Conservation (phyloP, 2,888 invertebrate species). For the Calameuta pallipes region DNA sequence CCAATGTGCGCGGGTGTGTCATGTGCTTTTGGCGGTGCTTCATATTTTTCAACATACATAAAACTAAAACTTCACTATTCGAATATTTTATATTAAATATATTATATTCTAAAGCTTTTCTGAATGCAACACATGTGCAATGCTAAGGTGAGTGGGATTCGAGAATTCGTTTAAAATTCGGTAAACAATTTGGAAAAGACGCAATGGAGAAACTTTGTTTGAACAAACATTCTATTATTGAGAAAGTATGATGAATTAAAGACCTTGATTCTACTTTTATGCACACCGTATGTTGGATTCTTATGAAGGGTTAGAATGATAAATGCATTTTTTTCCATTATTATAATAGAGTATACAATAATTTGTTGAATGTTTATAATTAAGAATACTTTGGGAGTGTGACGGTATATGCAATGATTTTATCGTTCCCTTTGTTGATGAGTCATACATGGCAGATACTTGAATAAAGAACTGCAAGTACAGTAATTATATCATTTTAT, state of each 20-base stretch:
- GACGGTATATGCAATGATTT: not conserved
- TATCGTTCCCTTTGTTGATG: not conserved
- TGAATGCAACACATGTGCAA: not conserved
- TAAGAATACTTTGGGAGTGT: not conserved
- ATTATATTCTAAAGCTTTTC: not conserved
- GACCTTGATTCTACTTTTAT: not conserved
- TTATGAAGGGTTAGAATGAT: not conserved
- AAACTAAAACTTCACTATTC: not conserved
- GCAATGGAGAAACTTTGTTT: not conserved
- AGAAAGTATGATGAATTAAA: not conserved
- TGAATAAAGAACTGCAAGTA: not conserved
- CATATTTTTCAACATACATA: not conserved
- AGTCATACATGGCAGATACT: not conserved
- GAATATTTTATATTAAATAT: not conserved
- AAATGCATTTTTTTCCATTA: not conserved
- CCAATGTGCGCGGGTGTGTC: not conserved
- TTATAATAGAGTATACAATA: not conserved
- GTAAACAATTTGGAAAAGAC: constrained; percentile 9
- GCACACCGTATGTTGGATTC: not conserved
- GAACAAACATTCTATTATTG: no score
- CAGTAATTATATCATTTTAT: not conserved
- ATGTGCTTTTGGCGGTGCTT: not conserved
- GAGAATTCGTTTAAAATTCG: not conserved
- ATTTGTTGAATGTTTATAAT: not conserved
- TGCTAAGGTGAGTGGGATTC: not conserved